Evolutionary conservation across 2,888 invertebrate genomes (phyloP), one percentile per base, ranked within the genome.

Genomic region (Agrochola lychnidis): DNA sequence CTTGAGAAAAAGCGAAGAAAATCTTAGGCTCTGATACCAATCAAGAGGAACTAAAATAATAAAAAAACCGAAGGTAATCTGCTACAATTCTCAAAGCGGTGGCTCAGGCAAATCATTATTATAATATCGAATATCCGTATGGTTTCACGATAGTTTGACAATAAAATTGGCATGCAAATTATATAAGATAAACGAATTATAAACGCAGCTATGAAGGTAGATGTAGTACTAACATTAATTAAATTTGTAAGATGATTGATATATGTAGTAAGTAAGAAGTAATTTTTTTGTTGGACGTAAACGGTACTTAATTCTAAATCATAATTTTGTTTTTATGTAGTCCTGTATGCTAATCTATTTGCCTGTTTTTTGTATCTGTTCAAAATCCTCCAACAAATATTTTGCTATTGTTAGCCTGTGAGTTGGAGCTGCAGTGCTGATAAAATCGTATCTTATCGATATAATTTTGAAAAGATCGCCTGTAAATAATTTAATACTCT

Each of bases 1-100:
- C 78, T 86, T 69, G 78, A 83, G 89, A 86, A 70, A 64, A 56
- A 73, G 91, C 90, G 91, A 77, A 19, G 12, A 7, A 61, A 12
- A 30, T 81, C 48, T 66, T 40, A 63, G 36, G 16, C 12, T 7
- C 48, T 40, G 10, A 16, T 42, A 56, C 42, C 2, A n/a, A 73
- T 42, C 1, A 59, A 40, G 12, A 48, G 6, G 16, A 36, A 57
- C 2, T 9, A n/a, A 40, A 73, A 72, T 53, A 14, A 14, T 2
- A 5, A 40, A 7, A 64, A 25, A 16, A 7, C 4, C 1, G 16
- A 48, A 40, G 42, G 22, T 22, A 25, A 62, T 25, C 22, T 25
- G 40, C 16, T 16, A 16, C 9, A 22, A 4, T 16, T 72, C 40
- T 42, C 22, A 25, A 25, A 40, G 25, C 22, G n/a, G 56, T 25